phyloP scores from a whole-genome alignment of 2,888 invertebrate species.

The Tenthredo distinguenda region DNA sequence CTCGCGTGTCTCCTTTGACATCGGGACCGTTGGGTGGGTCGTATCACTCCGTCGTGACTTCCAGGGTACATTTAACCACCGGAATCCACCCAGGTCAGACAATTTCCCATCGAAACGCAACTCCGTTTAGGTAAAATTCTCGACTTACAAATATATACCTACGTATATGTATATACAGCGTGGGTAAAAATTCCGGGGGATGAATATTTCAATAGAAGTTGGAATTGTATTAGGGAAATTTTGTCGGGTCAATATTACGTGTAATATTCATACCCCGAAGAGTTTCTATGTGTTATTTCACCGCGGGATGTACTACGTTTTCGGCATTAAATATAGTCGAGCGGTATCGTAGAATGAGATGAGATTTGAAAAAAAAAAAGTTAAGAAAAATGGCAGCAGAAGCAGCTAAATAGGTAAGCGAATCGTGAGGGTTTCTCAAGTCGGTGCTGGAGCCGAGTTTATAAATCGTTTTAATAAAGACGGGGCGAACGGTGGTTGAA shows the following conservation, averaged over 20 bases:
- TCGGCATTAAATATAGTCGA: not conserved
- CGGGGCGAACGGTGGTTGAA: conserved; percentile 62
- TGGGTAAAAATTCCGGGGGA: not conserved
- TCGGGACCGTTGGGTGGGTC: not conserved
- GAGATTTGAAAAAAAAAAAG: not conserved
- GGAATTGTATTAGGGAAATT: not conserved
- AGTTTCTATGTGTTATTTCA: not conserved
- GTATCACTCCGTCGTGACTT: not conserved
- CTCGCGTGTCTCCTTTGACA: conserved; percentile 25
- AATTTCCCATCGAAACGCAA: not conserved
- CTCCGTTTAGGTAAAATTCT: not conserved
- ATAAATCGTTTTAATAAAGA: conserved; percentile 53
- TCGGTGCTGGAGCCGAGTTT: conserved; percentile 19
- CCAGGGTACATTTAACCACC: not conserved
- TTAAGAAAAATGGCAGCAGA: not conserved
- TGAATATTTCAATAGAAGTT: not conserved
- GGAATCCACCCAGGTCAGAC: not conserved
- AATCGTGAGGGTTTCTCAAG: conserved; percentile 40
- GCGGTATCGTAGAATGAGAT: not conserved
- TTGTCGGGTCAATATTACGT: not conserved
- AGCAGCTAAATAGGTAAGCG: conserved; percentile 23
- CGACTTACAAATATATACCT: not conserved
- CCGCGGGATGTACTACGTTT: not conserved
- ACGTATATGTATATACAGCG: not conserved
- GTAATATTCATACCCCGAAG: not conserved